Evolutionary conservation across 1,140 invertebrate genomes (phyloP).

Genomic region (Diachasma alloeum): DNA sequence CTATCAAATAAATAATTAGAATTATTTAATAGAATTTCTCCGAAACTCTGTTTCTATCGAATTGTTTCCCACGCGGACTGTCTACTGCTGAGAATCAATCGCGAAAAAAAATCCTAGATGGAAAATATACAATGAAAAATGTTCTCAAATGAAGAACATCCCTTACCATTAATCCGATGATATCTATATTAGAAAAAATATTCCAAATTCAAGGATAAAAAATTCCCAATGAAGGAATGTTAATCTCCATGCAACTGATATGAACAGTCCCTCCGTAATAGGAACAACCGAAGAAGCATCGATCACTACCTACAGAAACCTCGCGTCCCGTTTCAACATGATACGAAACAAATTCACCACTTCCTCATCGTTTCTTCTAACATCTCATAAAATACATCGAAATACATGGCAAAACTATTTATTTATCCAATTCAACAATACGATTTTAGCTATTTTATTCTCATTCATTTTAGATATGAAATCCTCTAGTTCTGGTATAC

Average conservation of each 20-base stretch:
- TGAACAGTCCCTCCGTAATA: not conserved
- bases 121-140: too few relatives aligned
- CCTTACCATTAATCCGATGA: too few relatives aligned
- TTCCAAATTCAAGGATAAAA: too few relatives aligned
- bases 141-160: too few relatives aligned
- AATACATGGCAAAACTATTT: conserved; percentile 41
- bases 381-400: conserved; percentile 47
- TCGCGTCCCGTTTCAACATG: not conserved
- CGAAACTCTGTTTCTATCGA: too few relatives aligned
- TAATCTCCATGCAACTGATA: not conserved
- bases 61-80: not conserved
- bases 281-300: not conserved
- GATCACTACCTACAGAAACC: not conserved
- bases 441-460: not conserved
- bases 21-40: too few relatives aligned
- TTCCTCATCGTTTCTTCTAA: conserved; percentile 26
- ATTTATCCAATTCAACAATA: conserved; percentile 16
- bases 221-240: too few relatives aligned
- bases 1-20: too few relatives aligned
- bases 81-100: not conserved
- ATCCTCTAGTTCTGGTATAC: not conserved
- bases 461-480: not conserved
- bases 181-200: too few relatives aligned
- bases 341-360: not conserved
- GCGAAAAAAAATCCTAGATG: not conserved